These are phyloP conservation scores for Halcyon smyrnensis DNA, from an alignment of 2,797 vertebrate genomes.

Conservation along the genomic window DNA sequence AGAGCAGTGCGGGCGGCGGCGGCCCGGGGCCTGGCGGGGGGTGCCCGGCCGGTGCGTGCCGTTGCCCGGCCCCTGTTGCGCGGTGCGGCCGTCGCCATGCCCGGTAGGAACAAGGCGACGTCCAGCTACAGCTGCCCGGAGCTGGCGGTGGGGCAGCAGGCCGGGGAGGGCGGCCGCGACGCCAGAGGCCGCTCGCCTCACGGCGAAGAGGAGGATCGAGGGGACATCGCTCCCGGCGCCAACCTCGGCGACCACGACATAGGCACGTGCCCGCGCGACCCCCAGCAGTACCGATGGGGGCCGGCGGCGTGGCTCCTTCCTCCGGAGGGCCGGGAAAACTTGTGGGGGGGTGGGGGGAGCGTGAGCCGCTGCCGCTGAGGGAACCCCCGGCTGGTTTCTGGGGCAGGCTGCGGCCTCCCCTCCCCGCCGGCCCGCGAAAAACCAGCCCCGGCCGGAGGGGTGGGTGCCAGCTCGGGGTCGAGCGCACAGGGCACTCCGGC, in stretches of 20 bases:
- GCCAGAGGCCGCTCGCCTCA: conserved; percentile 61
- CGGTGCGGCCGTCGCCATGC: conserved; percentile 36
- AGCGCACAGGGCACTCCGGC: too few relatives aligned
- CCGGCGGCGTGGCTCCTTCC: neutral
- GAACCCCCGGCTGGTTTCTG: neutral
- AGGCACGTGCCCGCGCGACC: conserved; percentile 92
- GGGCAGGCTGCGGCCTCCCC: neutral
- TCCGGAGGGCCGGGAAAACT: neutral
- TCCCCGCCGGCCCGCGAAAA: neutral
- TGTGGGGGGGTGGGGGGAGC: too few relatives aligned
- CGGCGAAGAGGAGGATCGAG: conserved; percentile 65
- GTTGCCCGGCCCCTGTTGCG: neutral
- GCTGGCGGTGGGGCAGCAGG: conserved; percentile 58
- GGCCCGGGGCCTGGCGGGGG: neutral
- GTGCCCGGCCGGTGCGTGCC: neutral
- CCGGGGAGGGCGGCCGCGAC: conserved; percentile 71
- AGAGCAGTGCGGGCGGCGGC: neutral
- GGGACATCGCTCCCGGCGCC: neutral
- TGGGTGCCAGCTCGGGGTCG: neutral
- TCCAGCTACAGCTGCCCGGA: conserved; percentile 38
- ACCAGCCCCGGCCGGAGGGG: neutral
- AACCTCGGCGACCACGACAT: conserved; percentile 84
- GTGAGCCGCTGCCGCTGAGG: neutral
- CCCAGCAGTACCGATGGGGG: conserved; percentile 92
- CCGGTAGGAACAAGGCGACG: conserved; percentile 58